A percentile compares a stretch with the other conserved stretches of the same genome.
Conservation (phyloP, 1,140 invertebrate species). For the Drosophila suzukii region DNA sequence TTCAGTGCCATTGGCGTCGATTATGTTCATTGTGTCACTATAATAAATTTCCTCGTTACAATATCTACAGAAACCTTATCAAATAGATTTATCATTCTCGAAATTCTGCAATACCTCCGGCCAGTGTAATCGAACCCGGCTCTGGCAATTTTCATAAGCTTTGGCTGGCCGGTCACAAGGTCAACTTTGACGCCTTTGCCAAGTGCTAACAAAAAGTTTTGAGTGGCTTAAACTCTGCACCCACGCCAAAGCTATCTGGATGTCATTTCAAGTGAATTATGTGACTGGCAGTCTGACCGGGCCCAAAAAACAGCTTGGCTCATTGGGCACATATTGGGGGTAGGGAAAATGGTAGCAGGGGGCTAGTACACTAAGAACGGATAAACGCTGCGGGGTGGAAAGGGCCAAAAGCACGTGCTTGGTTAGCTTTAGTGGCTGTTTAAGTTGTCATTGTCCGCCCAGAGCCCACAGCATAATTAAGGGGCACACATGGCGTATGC, state of each 20-base stretch:
- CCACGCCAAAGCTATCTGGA: constrained; percentile 35
- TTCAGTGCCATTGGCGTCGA: no score
- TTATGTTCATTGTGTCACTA: no score
- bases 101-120: background rate
- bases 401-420: constrained; percentile 57
- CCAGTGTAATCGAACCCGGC: constrained; percentile 8
- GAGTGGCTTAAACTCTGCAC: constrained; percentile 43
- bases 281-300: constrained; percentile 53
- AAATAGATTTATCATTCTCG: constrained; percentile 3
- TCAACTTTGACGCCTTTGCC: constrained; percentile 63
- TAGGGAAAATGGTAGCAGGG: background rate
- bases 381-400: constrained; percentile 5
- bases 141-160: constrained; percentile 54
- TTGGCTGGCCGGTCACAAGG: constrained; percentile 57
- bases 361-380: background rate
- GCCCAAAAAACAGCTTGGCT: constrained; percentile 61
- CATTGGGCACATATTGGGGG: constrained; percentile 53
- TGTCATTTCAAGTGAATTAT: constrained; percentile 76
- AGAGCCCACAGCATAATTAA: constrained; percentile 68
- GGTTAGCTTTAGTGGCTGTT: constrained; percentile 68
- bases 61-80: no score
- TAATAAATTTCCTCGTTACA: no score
- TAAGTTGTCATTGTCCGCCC: constrained; percentile 62
- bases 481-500: constrained; percentile 71
- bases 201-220: constrained; percentile 76